phyloP scores from a whole-genome alignment of 2,888 invertebrate species.

The Drosophila pegasa region DNA sequence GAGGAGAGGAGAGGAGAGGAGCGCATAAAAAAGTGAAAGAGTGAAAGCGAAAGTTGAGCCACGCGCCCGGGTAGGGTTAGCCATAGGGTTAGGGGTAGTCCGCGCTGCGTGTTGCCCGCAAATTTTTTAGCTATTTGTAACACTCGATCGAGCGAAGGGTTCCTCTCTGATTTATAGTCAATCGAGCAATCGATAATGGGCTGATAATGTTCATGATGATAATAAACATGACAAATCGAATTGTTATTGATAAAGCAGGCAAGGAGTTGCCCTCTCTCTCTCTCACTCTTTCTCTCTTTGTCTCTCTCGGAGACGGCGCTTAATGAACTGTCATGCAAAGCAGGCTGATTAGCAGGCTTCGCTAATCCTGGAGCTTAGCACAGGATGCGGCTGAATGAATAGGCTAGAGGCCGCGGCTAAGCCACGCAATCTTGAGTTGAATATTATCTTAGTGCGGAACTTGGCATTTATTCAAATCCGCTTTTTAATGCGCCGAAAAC shows the following conservation, averaged over 20 bases:
- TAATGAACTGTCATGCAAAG: constrained; percentile 43
- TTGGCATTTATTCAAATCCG: constrained; percentile 54
- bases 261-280: neutral
- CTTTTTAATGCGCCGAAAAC: constrained; percentile 61
- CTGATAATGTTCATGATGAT: constrained; percentile 55
- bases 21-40: constrained; percentile 18
- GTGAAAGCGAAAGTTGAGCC: constrained; percentile 48
- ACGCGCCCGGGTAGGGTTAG: constrained; percentile 33
- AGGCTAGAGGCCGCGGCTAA: constrained; percentile 25
- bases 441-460: constrained; percentile 28
- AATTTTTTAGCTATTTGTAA: constrained; percentile 75
- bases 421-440: constrained; percentile 46
- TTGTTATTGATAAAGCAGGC: constrained; percentile 30
- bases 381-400: constrained; percentile 33
- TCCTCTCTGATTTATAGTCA: constrained; percentile 62
- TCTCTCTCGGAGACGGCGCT: constrained; percentile 31
- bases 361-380: constrained; percentile 42
- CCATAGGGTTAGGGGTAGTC: constrained; percentile 42
- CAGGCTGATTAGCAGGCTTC: constrained; percentile 18
- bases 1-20: too few relatives aligned
- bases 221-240: constrained; percentile 53
- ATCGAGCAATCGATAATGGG: constrained; percentile 49
- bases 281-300: neutral
- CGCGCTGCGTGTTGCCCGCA: constrained; percentile 64
- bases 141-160: constrained; percentile 51